Percentiles rank a stretch among this genome's conserved stretches.
phyloP scores from a whole-genome alignment of 2,113 vertebrate species.

The Cebidichthys violaceus region DNA sequence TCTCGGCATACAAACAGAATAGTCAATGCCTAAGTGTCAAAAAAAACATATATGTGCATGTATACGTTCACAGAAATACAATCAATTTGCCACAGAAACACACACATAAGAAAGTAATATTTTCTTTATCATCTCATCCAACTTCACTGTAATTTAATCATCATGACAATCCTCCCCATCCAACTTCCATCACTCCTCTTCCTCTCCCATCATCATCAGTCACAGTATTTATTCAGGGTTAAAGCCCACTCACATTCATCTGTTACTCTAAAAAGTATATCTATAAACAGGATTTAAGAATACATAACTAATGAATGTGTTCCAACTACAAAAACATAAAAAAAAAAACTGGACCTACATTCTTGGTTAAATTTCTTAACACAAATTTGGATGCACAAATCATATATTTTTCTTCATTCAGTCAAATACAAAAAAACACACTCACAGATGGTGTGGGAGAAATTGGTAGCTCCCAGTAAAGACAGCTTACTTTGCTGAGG shows the following conservation, averaged over 20 bases:
- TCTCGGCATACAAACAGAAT: conserved; percentile 61
- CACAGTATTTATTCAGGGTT: conserved; percentile 14
- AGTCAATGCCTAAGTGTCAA: conserved; percentile 59
- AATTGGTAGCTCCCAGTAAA: conserved; percentile 24
- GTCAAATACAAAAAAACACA: conserved; percentile 11
- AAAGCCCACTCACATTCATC: conserved; percentile 14
- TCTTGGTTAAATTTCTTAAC: conserved; percentile 23
- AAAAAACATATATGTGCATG: conserved; percentile 23
- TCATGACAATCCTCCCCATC: conserved; percentile 39
- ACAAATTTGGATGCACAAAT: conserved; percentile 32
- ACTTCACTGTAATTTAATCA: conserved; percentile 27
- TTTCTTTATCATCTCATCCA: conserved; percentile 30
- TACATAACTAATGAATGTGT: not conserved
- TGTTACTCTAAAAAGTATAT: conserved; percentile 13
- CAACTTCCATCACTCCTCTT: conserved; percentile 41
- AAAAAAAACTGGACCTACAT: not conserved
- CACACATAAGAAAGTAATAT: conserved; percentile 13
- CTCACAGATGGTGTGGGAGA: conserved; percentile 60
- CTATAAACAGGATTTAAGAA: conserved; percentile 26
- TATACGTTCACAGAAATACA: conserved; percentile 1
- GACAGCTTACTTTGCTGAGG: conserved; percentile 20
- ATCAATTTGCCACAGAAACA: conserved; percentile 16
- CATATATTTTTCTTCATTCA: conserved; percentile 2
- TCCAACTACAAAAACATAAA: not conserved
- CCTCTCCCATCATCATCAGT: conserved; percentile 27